phyloP scores from a whole-genome alignment of 2,113 vertebrate genomes.

The Oriolus oriolus region DNA sequence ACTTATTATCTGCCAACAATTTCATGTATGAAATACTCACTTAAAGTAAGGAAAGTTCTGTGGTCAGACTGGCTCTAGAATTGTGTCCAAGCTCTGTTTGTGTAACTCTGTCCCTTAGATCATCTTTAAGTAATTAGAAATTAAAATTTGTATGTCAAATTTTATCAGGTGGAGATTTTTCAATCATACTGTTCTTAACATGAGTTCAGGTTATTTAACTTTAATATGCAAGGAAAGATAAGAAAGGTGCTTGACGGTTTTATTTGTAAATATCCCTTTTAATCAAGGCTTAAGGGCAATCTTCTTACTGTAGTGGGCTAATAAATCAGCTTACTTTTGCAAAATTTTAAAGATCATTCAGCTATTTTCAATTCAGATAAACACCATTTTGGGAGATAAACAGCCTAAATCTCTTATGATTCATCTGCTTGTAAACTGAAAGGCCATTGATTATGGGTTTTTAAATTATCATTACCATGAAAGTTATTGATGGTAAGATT shows the following conservation, averaged over 20 bases:
- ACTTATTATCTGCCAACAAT: neutral
- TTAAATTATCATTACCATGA: neutral
- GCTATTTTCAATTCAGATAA: neutral
- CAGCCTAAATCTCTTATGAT: neutral
- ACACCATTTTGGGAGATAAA: neutral
- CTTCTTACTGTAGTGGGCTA: neutral
- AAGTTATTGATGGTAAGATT: neutral
- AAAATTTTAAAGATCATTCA: neutral
- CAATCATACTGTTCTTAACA: neutral
- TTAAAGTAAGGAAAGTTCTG: neutral
- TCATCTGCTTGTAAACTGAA: neutral
- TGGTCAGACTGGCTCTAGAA: neutral
- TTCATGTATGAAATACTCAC: neutral
- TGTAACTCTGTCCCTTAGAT: neutral
- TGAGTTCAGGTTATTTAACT: neutral
- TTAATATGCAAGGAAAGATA: neutral
- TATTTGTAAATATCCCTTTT: neutral
- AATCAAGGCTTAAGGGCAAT: neutral
- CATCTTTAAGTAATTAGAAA: neutral
- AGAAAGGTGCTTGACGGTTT: neutral
- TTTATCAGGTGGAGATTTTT: neutral
- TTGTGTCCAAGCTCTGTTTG: neutral
- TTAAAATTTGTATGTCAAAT: neutral
- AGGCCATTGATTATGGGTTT: neutral
- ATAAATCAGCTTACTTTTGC: neutral